Evolutionary conservation across 2,113 vertebrate species (phyloP).

Genomic region (Cettia cetti): DNA sequence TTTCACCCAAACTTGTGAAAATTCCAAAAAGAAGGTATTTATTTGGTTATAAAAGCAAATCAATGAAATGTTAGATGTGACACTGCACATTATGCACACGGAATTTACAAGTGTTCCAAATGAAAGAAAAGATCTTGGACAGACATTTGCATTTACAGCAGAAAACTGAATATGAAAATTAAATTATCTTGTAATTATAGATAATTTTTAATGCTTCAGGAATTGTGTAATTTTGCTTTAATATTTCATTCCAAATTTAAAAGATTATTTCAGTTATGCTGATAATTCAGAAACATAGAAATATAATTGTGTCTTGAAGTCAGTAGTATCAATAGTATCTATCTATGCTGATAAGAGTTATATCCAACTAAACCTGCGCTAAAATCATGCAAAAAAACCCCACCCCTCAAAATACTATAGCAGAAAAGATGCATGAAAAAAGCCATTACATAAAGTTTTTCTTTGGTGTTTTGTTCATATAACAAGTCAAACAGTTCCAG

Average conservation of each 20-base stretch:
- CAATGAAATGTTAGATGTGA: neutral
- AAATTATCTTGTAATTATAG: neutral
- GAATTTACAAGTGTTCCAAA: neutral
- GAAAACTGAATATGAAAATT: neutral
- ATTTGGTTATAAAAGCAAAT: neutral
- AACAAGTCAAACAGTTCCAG: neutral
- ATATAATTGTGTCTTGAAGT: neutral
- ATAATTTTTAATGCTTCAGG: neutral
- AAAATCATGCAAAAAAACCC: neutral
- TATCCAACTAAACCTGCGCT: neutral
- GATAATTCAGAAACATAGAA: neutral
- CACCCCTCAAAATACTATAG: neutral
- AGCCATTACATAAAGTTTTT: neutral
- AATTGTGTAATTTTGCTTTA: neutral
- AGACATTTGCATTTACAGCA: neutral
- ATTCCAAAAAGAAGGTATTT: neutral
- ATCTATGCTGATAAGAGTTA: neutral
- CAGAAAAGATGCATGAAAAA: neutral
- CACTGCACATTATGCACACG: neutral
- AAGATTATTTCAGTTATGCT: neutral
- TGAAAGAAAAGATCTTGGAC: neutral
- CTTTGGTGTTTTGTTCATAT: neutral
- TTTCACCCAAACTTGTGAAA: neutral
- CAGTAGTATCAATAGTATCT: neutral
- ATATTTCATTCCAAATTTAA: neutral